Evolutionary conservation across 2,888 invertebrate species (phyloP).

Genomic region (Conops quadrifasciatus): DNA sequence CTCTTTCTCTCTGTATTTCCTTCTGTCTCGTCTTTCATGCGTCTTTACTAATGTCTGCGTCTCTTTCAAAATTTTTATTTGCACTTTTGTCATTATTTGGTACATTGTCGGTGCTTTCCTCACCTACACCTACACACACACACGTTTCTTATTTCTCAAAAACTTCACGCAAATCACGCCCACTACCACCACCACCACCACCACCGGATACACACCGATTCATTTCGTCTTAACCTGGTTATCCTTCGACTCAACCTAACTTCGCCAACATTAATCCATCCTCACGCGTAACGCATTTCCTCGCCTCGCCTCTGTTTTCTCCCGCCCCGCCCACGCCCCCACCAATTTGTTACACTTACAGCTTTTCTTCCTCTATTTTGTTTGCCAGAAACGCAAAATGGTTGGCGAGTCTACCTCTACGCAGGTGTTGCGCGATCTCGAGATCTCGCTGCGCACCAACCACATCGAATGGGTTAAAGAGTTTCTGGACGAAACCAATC

Average conservation of each 20-base stretch:
- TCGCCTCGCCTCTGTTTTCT: conserved; percentile 22
- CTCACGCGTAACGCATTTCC: not conserved
- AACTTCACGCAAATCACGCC: conserved; percentile 4
- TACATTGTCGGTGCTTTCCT: conserved; percentile 13
- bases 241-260: conserved; percentile 51
- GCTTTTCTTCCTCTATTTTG: conserved; percentile 66
- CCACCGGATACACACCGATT: no score
- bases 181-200: not conserved
- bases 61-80: conserved; percentile 29
- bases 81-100: conserved; percentile 34
- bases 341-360: conserved; percentile 56
- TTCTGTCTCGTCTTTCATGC: conserved; percentile 27
- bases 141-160: conserved; percentile 22
- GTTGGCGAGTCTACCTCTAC: conserved; percentile 97
- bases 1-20: conserved; percentile 34
- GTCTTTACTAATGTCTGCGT: conserved; percentile 35
- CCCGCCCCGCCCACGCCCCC: conserved; percentile 34
- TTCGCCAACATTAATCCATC: conserved; percentile 4
- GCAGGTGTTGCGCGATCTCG: conserved; percentile 96
- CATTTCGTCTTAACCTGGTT: conserved; percentile 58
- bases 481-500: conserved; percentile 95
- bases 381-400: conserved; percentile 94
- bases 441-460: conserved; percentile 98
- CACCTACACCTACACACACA: conserved; percentile 14
- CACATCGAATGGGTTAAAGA: conserved; percentile 99